phyloP scores from a whole-genome alignment of 1,140 invertebrate species.

The Saccostrea glomerata region DNA sequence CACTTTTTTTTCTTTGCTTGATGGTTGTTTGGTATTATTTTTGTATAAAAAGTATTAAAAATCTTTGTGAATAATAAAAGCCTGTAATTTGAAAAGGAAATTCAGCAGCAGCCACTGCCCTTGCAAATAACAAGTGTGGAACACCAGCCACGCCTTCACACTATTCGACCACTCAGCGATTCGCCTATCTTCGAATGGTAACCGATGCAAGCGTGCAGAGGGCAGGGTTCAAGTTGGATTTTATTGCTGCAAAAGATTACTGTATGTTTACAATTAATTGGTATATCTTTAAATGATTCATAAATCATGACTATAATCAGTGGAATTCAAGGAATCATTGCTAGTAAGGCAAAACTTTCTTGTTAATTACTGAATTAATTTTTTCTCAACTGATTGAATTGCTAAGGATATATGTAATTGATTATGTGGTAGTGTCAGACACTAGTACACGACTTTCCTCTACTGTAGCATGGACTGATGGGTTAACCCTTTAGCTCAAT shows the following conservation, averaged over 20 bases:
- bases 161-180: slow-evolving; percentile 51
- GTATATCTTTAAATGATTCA: too few relatives aligned
- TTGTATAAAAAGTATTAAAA: background rate
- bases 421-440: too few relatives aligned
- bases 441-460: too few relatives aligned
- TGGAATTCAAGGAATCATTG: too few relatives aligned
- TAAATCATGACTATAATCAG: too few relatives aligned
- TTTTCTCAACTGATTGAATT: too few relatives aligned
- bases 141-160: slow-evolving; percentile 42
- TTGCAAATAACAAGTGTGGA: slow-evolving; percentile 45
- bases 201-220: slow-evolving; percentile 41
- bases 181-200: slow-evolving; percentile 38
- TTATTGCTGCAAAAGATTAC: slow-evolving; percentile 50
- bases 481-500: too few relatives aligned
- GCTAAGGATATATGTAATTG: too few relatives aligned
- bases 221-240: slow-evolving; percentile 49
- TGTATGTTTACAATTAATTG: slow-evolving; percentile 31
- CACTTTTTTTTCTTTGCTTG: background rate
- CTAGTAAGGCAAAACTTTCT: too few relatives aligned
- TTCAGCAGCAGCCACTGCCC: background rate
- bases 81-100: slow-evolving; percentile 14
- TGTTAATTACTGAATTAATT: too few relatives aligned
- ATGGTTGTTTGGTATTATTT: background rate
- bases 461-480: too few relatives aligned
- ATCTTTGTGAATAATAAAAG: too few relatives aligned